Base-by-base conservation (phyloP, 2,797 vertebrate genomes). In the Epinephelus malabaricus region DNA sequence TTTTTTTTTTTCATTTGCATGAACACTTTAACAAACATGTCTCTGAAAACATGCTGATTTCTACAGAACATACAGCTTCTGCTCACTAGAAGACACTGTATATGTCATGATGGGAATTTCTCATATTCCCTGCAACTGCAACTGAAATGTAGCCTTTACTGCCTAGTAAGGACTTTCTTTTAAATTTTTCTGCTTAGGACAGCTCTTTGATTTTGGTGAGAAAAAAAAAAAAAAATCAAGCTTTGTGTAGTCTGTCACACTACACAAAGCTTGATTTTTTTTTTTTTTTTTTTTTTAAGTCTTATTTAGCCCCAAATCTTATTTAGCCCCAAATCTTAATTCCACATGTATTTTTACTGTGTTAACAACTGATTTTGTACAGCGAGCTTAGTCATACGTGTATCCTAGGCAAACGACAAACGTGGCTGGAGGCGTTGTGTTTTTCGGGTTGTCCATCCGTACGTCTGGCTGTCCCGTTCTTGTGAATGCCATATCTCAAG, bases 1-100 rank as follows among this genome's bases (percentile, higher is more conserved):
- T 54, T 14, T 49, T 9, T 73, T 76, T 78, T 47, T 61, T 46
- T 79, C 27, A 73, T 65, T 59, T 81, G 49, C 55, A 40, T 60
- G 43, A 54, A 50, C 30, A 50, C 11, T 60, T 59, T 63, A 2
- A 50, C 30, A n/a, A 56, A 60, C 43, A 43, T 66, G 14, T 12
- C 40, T 34, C 4, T 49, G 27, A 66, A 64, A 63, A 12, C 14
- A 49, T 23, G 50, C 14, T 30, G 45, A 70, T 77, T 70, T 67
- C 4, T 27, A 17, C 23, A 70, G 63, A 59, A 65, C 54, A 61
- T 64, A 19, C 38, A 62, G 47, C 25, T 51, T 51, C 49, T 50
- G 4, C 34, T 74, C 21, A 27, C 6, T 11, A 23, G 25, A 67
- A 21, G 23, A 38, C 49, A 27, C 2, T 61, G 6, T 14, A 30